phyloP scores from a whole-genome alignment of 2,797 vertebrate genomes.

The Champsocephalus esox region DNA sequence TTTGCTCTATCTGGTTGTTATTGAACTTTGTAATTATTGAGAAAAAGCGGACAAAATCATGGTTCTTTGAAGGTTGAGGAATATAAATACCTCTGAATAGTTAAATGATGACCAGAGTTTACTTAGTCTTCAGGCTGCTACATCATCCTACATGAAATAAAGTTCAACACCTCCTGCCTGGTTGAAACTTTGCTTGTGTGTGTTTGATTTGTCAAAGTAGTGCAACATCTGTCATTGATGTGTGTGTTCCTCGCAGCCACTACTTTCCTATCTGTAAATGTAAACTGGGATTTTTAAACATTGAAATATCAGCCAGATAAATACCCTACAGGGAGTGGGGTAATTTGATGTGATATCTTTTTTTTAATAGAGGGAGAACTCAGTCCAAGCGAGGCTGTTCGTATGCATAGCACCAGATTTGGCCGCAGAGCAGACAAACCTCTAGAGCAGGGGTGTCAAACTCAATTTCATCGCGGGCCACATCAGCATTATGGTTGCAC shows the following conservation, averaged over 20 bases:
- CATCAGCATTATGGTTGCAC: too few species aligned
- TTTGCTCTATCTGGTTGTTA: not conserved
- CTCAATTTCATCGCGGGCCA: too few species aligned
- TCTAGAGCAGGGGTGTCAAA: too few species aligned
- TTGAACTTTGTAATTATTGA: slow-evolving; percentile 9
- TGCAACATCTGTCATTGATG: slow-evolving; percentile 45
- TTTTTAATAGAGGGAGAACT: slow-evolving; percentile 15
- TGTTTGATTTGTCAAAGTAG: slow-evolving; percentile 40
- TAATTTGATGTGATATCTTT: slow-evolving; percentile 22
- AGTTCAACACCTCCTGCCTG: slow-evolving; percentile 12
- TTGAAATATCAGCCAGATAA: slow-evolving; percentile 14
- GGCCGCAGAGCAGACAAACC: slow-evolving; percentile 16
- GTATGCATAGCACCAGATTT: slow-evolving; percentile 26
- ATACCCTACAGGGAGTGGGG: not conserved
- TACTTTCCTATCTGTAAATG: slow-evolving; percentile 8
- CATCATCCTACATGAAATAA: slow-evolving; percentile 24
- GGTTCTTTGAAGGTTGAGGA: slow-evolving; percentile 25
- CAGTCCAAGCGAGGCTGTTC: slow-evolving; percentile 7
- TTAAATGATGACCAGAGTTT: slow-evolving; percentile 23
- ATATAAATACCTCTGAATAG: slow-evolving; percentile 32
- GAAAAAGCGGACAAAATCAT: not conserved
- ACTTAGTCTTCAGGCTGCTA: not conserved
- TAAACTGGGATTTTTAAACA: not conserved
- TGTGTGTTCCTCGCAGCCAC: slow-evolving; percentile 30
- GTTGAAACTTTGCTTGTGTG: slow-evolving; percentile 15